Evolutionary conservation across 2,888 invertebrate species (phyloP).

Genomic region (Hemicrepidius hirtus): DNA sequence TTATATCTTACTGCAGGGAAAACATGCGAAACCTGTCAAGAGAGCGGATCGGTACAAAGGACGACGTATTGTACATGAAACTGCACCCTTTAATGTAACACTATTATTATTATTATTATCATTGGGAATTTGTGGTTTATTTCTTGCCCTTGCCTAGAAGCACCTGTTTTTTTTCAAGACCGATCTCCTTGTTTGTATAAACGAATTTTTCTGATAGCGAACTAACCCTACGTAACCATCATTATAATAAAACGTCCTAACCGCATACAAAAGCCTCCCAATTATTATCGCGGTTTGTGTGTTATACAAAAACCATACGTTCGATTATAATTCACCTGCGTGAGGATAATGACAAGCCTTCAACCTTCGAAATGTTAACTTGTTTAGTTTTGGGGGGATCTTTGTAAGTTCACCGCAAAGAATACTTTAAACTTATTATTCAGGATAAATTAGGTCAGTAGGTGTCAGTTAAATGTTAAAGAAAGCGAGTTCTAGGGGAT

Average conservation of each 20-base stretch:
- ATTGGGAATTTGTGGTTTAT: neutral
- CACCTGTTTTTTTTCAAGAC: constrained; percentile 26
- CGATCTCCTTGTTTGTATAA: constrained; percentile 31
- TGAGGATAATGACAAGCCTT: constrained; percentile 33
- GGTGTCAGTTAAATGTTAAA: too few species aligned
- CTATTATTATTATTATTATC: constrained; percentile 38
- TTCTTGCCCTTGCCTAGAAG: constrained; percentile 6
- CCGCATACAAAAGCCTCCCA: constrained; percentile 41
- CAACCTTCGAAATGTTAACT: constrained; percentile 23
- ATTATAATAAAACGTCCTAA: constrained; percentile 42
- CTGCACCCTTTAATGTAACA: constrained; percentile 49
- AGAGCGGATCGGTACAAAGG: constrained; percentile 51
- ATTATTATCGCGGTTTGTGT: constrained; percentile 39
- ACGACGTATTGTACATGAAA: constrained; percentile 44
- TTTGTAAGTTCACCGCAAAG: neutral
- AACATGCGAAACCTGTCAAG: constrained; percentile 55
- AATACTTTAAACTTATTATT: too few species aligned
- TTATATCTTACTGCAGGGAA: constrained; percentile 51
- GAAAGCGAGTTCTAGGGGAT: too few species aligned
- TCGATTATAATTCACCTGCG: constrained; percentile 37
- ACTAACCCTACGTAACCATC: constrained; percentile 32
- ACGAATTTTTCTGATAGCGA: constrained; percentile 11
- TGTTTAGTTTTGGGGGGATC: constrained; percentile 7
- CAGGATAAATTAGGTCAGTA: too few species aligned
- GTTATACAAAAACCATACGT: constrained; percentile 36